phyloP scores from a whole-genome alignment of 2,888 invertebrate species.

The Rhyacophila evoluta region DNA sequence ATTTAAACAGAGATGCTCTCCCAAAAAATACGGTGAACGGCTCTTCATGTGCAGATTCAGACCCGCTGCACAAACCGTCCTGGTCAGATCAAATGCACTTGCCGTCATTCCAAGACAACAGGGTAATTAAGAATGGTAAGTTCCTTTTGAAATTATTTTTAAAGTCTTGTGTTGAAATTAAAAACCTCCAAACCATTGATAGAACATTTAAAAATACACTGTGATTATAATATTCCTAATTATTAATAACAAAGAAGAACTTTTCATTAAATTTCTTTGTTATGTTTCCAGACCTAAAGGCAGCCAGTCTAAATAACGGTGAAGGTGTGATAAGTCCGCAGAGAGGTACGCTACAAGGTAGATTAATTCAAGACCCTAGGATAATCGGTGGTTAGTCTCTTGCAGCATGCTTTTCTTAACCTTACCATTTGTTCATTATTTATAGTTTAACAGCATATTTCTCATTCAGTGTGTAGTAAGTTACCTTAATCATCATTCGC shows the following conservation, averaged over 20 bases:
- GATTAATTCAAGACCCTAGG: slow-evolving; percentile 54
- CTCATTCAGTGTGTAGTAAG: too few relatives aligned
- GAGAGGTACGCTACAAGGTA: slow-evolving; percentile 54
- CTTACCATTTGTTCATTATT: background rate
- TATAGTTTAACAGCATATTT: too few relatives aligned
- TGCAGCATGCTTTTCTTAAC: slow-evolving; percentile 39
- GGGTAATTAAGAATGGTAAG: slow-evolving; percentile 85
- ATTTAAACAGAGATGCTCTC: slow-evolving; percentile 77
- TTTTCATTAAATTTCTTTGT: too few relatives aligned
- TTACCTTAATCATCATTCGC: too few relatives aligned
- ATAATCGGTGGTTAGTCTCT: slow-evolving; percentile 54
- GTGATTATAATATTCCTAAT: too few relatives aligned
- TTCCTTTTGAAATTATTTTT: too few relatives aligned
- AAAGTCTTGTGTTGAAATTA: too few relatives aligned
- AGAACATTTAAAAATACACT: too few relatives aligned
- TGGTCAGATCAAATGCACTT: slow-evolving; percentile 88
- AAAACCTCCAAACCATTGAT: too few relatives aligned
- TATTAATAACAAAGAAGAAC: too few relatives aligned
- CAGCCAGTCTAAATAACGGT: slow-evolving; percentile 46
- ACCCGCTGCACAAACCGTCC: slow-evolving; percentile 81
- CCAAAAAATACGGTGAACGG: slow-evolving; percentile 65
- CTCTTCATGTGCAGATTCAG: slow-evolving; percentile 67
- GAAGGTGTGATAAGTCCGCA: slow-evolving; percentile 49
- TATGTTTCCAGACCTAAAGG: slow-evolving; percentile 51
- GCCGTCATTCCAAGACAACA: slow-evolving; percentile 82